Base-by-base conservation (phyloP, 2,888 invertebrate species). In the Troides helena region DNA sequence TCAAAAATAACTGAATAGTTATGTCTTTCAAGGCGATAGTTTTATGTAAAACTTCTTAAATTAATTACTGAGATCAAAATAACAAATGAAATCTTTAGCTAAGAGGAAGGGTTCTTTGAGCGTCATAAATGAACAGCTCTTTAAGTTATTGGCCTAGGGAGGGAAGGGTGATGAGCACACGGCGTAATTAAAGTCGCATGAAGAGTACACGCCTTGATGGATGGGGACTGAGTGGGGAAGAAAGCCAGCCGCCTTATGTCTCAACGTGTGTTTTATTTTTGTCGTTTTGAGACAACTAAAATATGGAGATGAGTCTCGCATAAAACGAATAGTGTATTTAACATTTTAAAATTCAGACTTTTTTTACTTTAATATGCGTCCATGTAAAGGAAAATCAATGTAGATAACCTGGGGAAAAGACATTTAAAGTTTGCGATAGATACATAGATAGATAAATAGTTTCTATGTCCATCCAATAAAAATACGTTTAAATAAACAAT, bases 61-160 rank as follows among this genome's bases (percentile, higher is more conserved):
- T 68, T 46, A 61, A 61, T 67, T 60, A 57, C 67, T 43, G n/a
- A 63, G 60, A 39, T 23, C 64, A 70, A 67, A 43, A 67, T 67
- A 61, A 68, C 65, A 59, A 71, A 67, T 70, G 69, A 63, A 66
- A 67, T 67, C 69, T 68, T 67, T 72, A 67, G 69, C 67, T 46
- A 66, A 62, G 71, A 67, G 70, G 30, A 66, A 70, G 62, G 70
- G 67, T 70, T 70, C 67, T 66, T 59, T 63, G 67, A 70, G 58
- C 56, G 23, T 63, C 66, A 75, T 74, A 75, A 78, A 79, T 74
- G 73, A 73, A 72, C 73, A 72, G 74, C 76, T 78, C 76, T 78
- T 80, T 77, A 80, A 77, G 77, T 81, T 78, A 82, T 79, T 80
- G 74, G 78, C 75, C 70, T 74, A 70, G 72, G 76, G 72, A 62